Evolutionary conservation across 2,113 vertebrate genomes (phyloP).

Genomic region (Eretmochelys imbricata): DNA sequence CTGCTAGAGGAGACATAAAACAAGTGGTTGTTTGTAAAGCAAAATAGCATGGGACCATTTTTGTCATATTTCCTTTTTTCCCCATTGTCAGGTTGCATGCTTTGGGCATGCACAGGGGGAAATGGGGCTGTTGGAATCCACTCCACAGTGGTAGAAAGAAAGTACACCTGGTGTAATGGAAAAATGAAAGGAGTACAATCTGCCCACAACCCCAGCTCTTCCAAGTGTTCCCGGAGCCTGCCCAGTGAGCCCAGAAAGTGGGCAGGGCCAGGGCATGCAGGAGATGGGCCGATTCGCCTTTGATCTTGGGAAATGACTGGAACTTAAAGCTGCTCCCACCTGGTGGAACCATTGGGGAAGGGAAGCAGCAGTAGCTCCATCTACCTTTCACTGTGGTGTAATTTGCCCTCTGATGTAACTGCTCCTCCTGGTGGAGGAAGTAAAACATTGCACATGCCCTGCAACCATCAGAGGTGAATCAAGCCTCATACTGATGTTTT

Average conservation of each 20-base stretch:
- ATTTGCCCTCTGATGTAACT: neutral
- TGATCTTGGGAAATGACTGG: neutral
- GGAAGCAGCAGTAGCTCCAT: neutral
- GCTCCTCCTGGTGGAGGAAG: neutral
- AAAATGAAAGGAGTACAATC: rapidly evolving
- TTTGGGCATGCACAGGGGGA: neutral
- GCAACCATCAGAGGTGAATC: conserved; percentile 26
- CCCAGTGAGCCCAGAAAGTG: neutral
- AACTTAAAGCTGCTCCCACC: neutral
- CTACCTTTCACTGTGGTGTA: neutral
- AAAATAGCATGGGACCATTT: neutral
- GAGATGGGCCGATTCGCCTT: neutral
- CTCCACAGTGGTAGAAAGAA: neutral
- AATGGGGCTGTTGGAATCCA: neutral
- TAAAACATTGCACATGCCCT: neutral
- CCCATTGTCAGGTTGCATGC: neutral
- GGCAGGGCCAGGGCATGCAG: neutral
- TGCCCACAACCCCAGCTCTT: neutral
- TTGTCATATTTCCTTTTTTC: neutral
- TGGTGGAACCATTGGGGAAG: rapidly evolving
- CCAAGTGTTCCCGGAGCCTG: neutral
- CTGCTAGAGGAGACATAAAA: neutral
- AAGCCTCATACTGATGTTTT: rapidly evolving
- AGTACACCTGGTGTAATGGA: neutral
- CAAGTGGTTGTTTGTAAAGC: neutral